Percentiles rank a stretch among this genome's conserved stretches.
These are phyloP conservation scores for Pelodiscus sinensis DNA, from an alignment of 2,113 vertebrate genomes.

Conservation along the genomic window DNA sequence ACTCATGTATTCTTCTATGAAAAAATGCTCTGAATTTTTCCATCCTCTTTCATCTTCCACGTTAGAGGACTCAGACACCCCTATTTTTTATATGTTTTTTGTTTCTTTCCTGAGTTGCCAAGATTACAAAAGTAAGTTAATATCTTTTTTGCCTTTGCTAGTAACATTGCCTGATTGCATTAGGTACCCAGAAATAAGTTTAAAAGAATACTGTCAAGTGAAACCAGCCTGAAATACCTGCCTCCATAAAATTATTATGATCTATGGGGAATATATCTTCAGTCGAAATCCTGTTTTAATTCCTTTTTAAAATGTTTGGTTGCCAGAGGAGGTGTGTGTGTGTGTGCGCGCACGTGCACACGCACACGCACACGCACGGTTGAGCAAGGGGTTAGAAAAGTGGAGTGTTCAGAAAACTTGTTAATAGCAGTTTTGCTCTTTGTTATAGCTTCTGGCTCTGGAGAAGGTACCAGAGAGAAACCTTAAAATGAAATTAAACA, in stretches of 20 bases:
- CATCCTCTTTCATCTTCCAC: not conserved
- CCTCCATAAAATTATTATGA: not conserved
- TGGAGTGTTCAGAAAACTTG: not conserved
- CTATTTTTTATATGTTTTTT: slow-evolving; percentile 16
- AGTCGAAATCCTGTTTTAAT: slow-evolving; percentile 42
- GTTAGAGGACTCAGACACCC: not conserved
- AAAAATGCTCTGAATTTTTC: slow-evolving; percentile 6
- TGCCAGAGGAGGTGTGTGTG: not conserved
- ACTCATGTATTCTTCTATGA: not conserved
- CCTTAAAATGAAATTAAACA: not conserved
- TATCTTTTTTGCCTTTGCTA: slow-evolving; percentile 10
- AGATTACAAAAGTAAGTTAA: not conserved
- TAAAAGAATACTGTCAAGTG: slow-evolving; percentile 5
- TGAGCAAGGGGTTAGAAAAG: not conserved
- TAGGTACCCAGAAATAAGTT: slow-evolving; percentile 19
- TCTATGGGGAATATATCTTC: not conserved
- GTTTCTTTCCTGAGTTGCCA: slow-evolving; percentile 24
- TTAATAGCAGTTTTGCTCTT: not conserved
- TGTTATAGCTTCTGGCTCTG: not conserved
- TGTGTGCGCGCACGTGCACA: too few species aligned
- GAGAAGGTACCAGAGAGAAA: too few species aligned
- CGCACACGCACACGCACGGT: not conserved
- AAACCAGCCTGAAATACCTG: slow-evolving; percentile 29
- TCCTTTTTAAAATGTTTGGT: not conserved
- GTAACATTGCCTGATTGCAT: slow-evolving; percentile 4